Conservation (phyloP, 2,113 vertebrate species). For the Pungitius pungitius region DNA sequence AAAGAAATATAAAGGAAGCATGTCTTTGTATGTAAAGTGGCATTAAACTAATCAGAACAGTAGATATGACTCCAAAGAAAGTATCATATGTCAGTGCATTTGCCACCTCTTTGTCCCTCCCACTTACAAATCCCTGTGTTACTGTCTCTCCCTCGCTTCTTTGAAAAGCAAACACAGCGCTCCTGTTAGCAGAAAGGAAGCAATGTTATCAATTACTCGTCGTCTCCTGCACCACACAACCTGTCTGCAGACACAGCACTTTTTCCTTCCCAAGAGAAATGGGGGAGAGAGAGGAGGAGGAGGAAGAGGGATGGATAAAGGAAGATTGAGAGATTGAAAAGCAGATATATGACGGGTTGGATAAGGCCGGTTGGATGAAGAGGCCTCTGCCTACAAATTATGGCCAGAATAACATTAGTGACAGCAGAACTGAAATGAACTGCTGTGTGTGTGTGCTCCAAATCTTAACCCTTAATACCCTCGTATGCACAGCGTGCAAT, state of each 20-base stretch:
- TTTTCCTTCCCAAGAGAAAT: conserved; percentile 52
- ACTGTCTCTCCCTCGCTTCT: conserved; percentile 38
- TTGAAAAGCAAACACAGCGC: conserved; percentile 66
- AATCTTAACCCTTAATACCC: neutral
- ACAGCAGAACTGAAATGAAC: neutral
- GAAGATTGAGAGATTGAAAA: conserved; percentile 13
- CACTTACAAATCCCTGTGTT: conserved; percentile 14
- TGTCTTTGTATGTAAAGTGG: no score
- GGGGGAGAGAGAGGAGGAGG: conserved; percentile 27
- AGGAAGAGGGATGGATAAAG: neutral
- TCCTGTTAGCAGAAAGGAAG: conserved; percentile 63
- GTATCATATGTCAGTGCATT: neutral
- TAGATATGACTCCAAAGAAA: neutral
- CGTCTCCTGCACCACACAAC: conserved; percentile 69
- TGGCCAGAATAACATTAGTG: conserved; percentile 19
- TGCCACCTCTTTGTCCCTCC: conserved; percentile 2
- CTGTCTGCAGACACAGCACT: conserved; percentile 72
- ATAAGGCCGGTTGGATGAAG: conserved; percentile 22
- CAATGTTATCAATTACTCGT: conserved; percentile 71
- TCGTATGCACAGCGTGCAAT: neutral
- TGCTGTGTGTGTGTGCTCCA: conserved; percentile 6
- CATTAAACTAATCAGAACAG: neutral
- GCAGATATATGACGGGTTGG: neutral
- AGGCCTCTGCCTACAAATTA: conserved; percentile 28
- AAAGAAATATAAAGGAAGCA: neutral